These are phyloP conservation scores for Amphiprion ocellaris DNA, from an alignment of 2,113 vertebrate species.

Conservation along the genomic window DNA sequence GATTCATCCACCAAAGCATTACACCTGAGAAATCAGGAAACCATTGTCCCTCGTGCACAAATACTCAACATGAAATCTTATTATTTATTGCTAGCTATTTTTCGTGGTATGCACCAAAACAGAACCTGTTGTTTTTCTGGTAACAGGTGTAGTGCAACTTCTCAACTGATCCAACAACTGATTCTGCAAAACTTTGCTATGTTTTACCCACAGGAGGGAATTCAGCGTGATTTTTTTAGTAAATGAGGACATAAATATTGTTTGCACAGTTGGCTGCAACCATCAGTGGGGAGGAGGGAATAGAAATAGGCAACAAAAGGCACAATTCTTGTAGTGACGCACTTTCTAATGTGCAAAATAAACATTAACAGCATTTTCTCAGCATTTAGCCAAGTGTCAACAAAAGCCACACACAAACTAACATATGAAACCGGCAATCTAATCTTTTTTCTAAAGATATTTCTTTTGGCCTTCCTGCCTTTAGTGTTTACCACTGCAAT, in stretches of 20 bases:
- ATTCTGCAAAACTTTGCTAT: slow-evolving; percentile 62
- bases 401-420: slow-evolving; percentile 51
- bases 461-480: slow-evolving; percentile 50
- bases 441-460: slow-evolving; percentile 44
- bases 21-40: slow-evolving; percentile 77
- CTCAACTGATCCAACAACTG: slow-evolving; percentile 37
- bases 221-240: slow-evolving; percentile 14
- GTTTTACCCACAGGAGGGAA: slow-evolving; percentile 42
- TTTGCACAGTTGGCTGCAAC: slow-evolving; percentile 38
- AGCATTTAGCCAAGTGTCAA: slow-evolving; percentile 37
- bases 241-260: slow-evolving; percentile 64
- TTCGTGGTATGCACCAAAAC: slow-evolving; percentile 52
- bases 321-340: slow-evolving; percentile 18
- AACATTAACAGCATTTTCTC: slow-evolving; percentile 51
- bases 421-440: slow-evolving; percentile 59
- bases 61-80: slow-evolving; percentile 71
- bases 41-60: slow-evolving; percentile 73
- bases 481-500: slow-evolving; percentile 62
- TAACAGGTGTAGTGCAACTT: slow-evolving; percentile 74
- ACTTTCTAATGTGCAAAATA: slow-evolving; percentile 45
- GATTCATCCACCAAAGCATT: slow-evolving; percentile 79
- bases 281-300: slow-evolving; percentile 22
- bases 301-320: slow-evolving; percentile 28
- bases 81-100: slow-evolving; percentile 77
- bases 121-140: slow-evolving; percentile 66